Conservation (phyloP, 2,888 invertebrate species). For the Philereme vetulata region DNA sequence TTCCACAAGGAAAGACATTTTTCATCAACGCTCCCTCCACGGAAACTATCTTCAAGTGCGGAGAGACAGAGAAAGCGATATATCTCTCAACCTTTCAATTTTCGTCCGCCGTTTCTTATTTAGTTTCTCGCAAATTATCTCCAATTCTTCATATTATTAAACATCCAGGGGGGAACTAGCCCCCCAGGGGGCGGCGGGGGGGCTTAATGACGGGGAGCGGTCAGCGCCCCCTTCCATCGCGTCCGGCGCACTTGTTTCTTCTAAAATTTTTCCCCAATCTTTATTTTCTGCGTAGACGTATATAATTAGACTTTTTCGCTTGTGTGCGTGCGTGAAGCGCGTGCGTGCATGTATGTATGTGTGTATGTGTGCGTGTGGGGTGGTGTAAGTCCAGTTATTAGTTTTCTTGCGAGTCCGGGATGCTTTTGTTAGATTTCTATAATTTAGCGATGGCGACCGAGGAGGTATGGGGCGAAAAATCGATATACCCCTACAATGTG, state of each 20-base stretch:
- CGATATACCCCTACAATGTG: constrained; percentile 54
- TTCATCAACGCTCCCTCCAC: constrained; percentile 31
- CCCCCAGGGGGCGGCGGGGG: constrained; percentile 55
- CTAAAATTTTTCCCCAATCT: constrained; percentile 84
- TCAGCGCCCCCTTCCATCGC: constrained; percentile 70
- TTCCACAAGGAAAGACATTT: constrained; percentile 32
- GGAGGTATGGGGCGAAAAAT: constrained; percentile 57
- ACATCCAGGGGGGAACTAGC: constrained; percentile 79
- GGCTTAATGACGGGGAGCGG: constrained; percentile 80
- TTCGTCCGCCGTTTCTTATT: constrained; percentile 81
- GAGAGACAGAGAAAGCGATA: constrained; percentile 49
- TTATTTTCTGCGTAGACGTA: constrained; percentile 82
- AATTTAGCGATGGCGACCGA: constrained; percentile 75
- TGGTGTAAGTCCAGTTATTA: constrained; percentile 79
- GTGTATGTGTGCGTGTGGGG: constrained; percentile 48
- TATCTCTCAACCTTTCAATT: constrained; percentile 75
- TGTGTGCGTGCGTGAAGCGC: constrained; percentile 45
- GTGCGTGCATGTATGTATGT: constrained; percentile 47
- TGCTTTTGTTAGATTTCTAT: constrained; percentile 84
- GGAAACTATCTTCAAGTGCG: constrained; percentile 32
- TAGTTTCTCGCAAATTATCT: constrained; percentile 85
- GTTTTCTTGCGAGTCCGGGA: constrained; percentile 80
- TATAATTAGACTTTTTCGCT: constrained; percentile 74
- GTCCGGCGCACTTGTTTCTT: constrained; percentile 81
- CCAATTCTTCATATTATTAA: constrained; percentile 85